Evolutionary conservation across 2,113 vertebrate species (phyloP).

Genomic region (Bubo blakistoni): DNA sequence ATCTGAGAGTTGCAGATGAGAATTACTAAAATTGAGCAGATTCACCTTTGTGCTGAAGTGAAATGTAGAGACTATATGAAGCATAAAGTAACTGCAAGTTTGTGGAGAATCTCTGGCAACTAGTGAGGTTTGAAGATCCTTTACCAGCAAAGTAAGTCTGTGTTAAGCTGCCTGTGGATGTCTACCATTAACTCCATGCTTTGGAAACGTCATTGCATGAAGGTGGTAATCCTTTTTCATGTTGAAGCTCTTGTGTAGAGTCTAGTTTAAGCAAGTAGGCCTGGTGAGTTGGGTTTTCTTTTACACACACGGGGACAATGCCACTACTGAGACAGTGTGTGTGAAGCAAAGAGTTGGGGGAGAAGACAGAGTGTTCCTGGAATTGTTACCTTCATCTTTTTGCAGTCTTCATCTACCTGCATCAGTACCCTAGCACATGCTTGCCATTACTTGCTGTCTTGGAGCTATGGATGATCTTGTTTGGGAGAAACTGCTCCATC

Average conservation of each 20-base stretch:
- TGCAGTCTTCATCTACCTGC: not conserved
- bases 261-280: not conserved
- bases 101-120: not conserved
- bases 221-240: not conserved
- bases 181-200: not conserved
- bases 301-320: not conserved
- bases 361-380: not conserved
- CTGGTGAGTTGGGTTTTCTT: not conserved
- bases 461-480: not conserved
- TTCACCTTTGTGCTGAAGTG: not conserved
- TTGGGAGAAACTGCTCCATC: not conserved
- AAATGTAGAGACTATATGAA: not conserved
- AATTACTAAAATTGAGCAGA: not conserved
- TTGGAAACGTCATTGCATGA: not conserved
- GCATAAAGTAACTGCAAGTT: not conserved
- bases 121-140: slow-evolving; percentile 33
- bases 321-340: not conserved
- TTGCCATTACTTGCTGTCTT: not conserved
- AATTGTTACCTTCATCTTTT: not conserved
- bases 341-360: not conserved
- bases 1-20: not conserved
- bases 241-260: not conserved
- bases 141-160: not conserved
- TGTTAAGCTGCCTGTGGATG: slow-evolving; percentile 6
- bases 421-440: not conserved